Evolutionary conservation across 2,888 invertebrate genomes (phyloP), one percentile per base, ranked within the genome.

Genomic region (Electrophaes corylata): DNA sequence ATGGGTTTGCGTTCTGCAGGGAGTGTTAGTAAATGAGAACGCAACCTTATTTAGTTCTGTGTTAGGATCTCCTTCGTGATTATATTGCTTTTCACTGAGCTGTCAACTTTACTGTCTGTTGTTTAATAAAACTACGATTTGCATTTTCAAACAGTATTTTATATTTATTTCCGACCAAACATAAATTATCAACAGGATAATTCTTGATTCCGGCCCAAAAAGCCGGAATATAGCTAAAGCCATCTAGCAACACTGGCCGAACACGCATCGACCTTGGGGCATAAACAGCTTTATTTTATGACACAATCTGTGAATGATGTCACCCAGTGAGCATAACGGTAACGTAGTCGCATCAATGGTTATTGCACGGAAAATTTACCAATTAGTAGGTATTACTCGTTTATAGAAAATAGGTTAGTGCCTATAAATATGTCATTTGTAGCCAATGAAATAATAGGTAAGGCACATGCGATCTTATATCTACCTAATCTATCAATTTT

Each of bases 291-390:
- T 61, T 52, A 57, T 40, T 65, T 65, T 66, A 75, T 78, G 77
- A 73, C 72, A 76, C 64, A 75, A 76, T 75, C 70, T 57, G 47
- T 58, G 64, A 65, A 48, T 78, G 78, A 78, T 73, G 76, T 78
- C 77, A 78, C 69, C 60, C 60, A 56, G 57, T 59, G 29, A 48
- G 66, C 60, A 64, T 70, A 60, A 67, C 57, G 64, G 40, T 57
- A 8, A 3, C 51, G 31, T 54, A 59, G 37, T 16, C 37, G 16
- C 44, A 51, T 55, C 43, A 10, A 54, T 50, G 39, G 45, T 29
- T 39, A 14, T 44, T 48, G 51, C 47, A 47, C 31, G 60, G 55
- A 50, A 55, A 39, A 56, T 60, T 60, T 60, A 35, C 45, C 35
- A 45, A 59, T 49, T 58, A 49, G 6, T 12, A 2, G 12, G 37